Evolutionary conservation across 2,113 vertebrate genomes (phyloP).

Genomic region (Polypterus bichir): DNA sequence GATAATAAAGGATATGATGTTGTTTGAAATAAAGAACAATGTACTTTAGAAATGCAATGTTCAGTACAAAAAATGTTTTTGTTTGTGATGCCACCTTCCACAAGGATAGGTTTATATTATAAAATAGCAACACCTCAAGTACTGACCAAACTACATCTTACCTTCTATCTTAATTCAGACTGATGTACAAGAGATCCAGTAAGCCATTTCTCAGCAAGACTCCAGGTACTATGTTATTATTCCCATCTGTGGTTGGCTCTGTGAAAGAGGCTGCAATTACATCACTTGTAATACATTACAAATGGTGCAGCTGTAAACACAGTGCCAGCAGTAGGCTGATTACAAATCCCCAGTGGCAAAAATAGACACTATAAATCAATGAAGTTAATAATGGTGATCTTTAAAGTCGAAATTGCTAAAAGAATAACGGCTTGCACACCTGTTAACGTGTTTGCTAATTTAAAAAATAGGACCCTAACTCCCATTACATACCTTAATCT

Average conservation of each 20-base stretch:
- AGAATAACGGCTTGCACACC: neutral
- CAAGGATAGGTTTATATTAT: no score
- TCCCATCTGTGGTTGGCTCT: slow-evolving; percentile 36
- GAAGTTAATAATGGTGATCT: neutral
- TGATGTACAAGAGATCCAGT: slow-evolving; percentile 22
- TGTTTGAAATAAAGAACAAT: no score
- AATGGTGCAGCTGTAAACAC: slow-evolving; percentile 11
- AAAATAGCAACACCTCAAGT: no score
- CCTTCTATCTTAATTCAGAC: slow-evolving; percentile 6
- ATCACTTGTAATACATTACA: slow-evolving; percentile 26
- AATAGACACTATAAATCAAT: slow-evolving; percentile 3
- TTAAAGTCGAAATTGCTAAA: slow-evolving; percentile 1
- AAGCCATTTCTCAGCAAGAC: slow-evolving; percentile 16
- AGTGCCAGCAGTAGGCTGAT: neutral
- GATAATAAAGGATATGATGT: no score
- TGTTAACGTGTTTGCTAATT: neutral
- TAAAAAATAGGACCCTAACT: no score
- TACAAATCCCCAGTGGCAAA: neutral
- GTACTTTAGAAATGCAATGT: no score
- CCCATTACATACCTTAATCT: no score
- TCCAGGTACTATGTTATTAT: slow-evolving; percentile 32
- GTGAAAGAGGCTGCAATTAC: slow-evolving; percentile 26
- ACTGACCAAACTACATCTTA: no score
- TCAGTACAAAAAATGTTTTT: no score
- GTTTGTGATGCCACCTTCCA: no score